phyloP scores from a whole-genome alignment of 2,797 vertebrate genomes.

The Scolopax bukidnonensis region DNA sequence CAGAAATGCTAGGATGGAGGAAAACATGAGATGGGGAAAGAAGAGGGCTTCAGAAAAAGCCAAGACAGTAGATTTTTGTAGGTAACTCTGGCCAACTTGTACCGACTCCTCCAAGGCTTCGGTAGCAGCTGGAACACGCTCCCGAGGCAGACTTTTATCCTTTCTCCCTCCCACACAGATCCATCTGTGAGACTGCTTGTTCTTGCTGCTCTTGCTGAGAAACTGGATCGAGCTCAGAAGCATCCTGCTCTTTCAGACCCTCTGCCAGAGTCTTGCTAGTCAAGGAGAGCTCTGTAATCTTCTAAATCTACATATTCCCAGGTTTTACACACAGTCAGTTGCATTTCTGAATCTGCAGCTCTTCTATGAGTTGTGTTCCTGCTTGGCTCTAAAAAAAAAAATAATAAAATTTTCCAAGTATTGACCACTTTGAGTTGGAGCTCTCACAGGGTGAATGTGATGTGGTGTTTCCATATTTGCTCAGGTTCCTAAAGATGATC shows the following conservation, averaged over 20 bases:
- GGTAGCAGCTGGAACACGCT: slow-evolving; percentile 62
- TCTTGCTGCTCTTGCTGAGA: slow-evolving; percentile 69
- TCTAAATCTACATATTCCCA: background rate
- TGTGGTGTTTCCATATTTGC: background rate
- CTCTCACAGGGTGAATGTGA: background rate
- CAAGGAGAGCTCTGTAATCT: slow-evolving; percentile 38
- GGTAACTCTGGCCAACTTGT: slow-evolving; percentile 40
- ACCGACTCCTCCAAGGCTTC: slow-evolving; percentile 8
- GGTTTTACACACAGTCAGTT: background rate
- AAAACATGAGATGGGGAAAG: background rate
- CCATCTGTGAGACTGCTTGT: slow-evolving; percentile 72
- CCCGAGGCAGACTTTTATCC: slow-evolving; percentile 62
- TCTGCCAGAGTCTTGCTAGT: slow-evolving; percentile 54
- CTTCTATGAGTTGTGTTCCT: background rate
- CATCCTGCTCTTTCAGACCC: slow-evolving; percentile 60
- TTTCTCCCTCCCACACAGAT: slow-evolving; percentile 65
- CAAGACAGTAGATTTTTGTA: background rate
- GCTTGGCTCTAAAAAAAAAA: background rate
- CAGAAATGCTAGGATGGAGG: background rate
- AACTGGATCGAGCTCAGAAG: slow-evolving; percentile 64
- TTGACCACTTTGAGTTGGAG: background rate
- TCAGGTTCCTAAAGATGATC: background rate
- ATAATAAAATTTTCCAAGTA: background rate
- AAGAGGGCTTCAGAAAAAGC: background rate
- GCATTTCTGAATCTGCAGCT: background rate